A percentile compares a stretch with the other conserved stretches of the same genome.
Evolutionary conservation across 2,888 invertebrate genomes (phyloP).

Genomic region (Pachymerium ferrugineum): DNA sequence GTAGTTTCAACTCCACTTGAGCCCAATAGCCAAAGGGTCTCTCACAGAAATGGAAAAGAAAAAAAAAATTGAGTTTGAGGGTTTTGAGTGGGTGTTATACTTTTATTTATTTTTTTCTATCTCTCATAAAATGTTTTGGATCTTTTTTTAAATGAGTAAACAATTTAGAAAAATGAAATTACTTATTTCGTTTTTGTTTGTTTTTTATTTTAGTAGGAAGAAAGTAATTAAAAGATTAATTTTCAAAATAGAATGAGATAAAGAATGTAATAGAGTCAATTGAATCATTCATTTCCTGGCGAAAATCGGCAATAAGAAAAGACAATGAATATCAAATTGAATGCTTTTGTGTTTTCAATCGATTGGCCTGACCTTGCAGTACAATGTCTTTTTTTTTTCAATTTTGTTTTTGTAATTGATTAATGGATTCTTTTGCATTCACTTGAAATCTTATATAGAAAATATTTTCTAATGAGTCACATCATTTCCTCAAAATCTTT

Average conservation of each 20-base stretch:
- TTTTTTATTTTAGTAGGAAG: background rate
- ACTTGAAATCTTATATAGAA: too few relatives aligned
- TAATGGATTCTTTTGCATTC: too few relatives aligned
- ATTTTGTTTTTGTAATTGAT: too few relatives aligned
- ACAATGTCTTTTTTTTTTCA: background rate
- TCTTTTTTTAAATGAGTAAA: background rate
- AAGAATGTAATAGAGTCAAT: constrained; percentile 2
- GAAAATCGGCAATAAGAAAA: background rate
- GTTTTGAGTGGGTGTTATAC: background rate
- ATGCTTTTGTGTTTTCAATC: background rate
- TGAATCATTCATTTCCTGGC: constrained; percentile 19
- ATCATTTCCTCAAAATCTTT: too few relatives aligned
- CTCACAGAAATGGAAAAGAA: too few relatives aligned
- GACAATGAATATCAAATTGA: constrained; percentile 24
- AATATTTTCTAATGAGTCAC: too few relatives aligned
- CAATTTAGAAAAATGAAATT: background rate
- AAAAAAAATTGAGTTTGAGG: constrained; percentile 6
- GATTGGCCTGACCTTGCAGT: background rate
- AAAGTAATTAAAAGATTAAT: background rate
- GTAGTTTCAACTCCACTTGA: constrained; percentile 19
- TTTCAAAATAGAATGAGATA: background rate
- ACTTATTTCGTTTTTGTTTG: background rate
- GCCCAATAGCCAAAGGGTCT: background rate
- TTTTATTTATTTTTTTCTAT: background rate
- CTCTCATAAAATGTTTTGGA: background rate